A percentile compares a stretch with the other conserved stretches of the same genome.
Conservation (phyloP, 2,113 vertebrate genomes). For the Mormyrus iriodes region DNA sequence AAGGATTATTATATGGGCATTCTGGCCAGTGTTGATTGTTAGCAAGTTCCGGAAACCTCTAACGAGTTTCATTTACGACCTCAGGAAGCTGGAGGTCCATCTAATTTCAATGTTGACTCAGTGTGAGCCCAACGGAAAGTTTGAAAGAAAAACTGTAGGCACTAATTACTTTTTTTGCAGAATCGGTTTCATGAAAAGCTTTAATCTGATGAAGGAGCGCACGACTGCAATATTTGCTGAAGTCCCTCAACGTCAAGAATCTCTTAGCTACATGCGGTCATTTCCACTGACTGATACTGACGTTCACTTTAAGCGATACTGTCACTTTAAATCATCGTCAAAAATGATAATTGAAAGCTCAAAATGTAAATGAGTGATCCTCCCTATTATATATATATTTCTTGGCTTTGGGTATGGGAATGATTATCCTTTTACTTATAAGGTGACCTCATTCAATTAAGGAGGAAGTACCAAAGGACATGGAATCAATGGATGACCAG, state of each 20-base stretch:
- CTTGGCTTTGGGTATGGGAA: conserved; percentile 32
- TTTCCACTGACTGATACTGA: conserved; percentile 3
- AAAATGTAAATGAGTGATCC: conserved; percentile 34
- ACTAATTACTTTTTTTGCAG: conserved; percentile 44
- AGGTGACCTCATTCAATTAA: conserved; percentile 53
- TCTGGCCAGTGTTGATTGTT: neutral
- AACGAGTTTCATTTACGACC: neutral
- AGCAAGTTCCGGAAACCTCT: neutral
- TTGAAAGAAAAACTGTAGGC: neutral
- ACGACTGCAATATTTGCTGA: conserved; percentile 35
- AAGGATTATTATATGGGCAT: neutral
- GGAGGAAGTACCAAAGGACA: conserved; percentile 43
- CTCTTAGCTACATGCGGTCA: neutral
- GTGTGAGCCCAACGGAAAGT: neutral
- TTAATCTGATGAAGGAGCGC: conserved; percentile 56
- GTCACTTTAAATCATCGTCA: conserved; percentile 41
- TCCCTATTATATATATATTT: conserved; percentile 29
- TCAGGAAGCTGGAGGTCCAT: neutral
- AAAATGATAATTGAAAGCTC: conserved; percentile 28
- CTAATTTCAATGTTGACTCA: conserved; percentile 12
- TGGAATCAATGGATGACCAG: conserved; percentile 54
- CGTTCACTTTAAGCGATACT: conserved; percentile 21
- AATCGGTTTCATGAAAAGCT: conserved; percentile 56
- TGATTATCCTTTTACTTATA: conserved; percentile 47
- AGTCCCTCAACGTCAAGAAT: neutral